Base-by-base conservation (phyloP, 2,113 vertebrate species). In the Tricholaema leucomelas region DNA sequence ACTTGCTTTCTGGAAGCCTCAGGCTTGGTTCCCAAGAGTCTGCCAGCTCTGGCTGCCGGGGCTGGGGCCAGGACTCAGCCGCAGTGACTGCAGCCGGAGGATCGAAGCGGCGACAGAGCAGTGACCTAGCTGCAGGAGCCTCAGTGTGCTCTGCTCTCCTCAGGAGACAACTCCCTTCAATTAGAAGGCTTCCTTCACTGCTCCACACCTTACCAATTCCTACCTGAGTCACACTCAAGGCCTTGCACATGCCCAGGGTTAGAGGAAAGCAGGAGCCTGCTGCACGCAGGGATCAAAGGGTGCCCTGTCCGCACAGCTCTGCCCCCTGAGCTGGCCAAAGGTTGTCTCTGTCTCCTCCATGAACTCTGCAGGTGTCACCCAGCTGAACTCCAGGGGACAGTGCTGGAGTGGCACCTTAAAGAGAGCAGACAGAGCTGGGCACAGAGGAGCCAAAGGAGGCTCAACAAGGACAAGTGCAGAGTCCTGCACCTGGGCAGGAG, bases 171-270 rank as follows among this genome's bases (percentile, higher is more conserved):
- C 75, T n/a, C 63, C 58, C 61, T 54, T 64, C 54, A 91, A 87
- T 79, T 72, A 72, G 35, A 69, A 12, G 35, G 25, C 38, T 79
- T 88, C 78, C 74, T 79, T 92, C 90, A 90, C 86, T 94, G 80
- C 27, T 67, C 52, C 71, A 75, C 6, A 42, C 73, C 75, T 90
- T 81, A 91, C 64, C 90, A 90, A 86, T 59, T 91, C 79, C 89
- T 31, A 90, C 40, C 44, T 84, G 66, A 93, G 38, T 90, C 80
- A 90, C 63, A 65, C 61, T 61, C 59, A 88, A 94, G 63, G 82
- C 27, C 35, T 72, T 77, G 72, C 10, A 67, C 76, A 85, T 1
- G 1, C 42, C 73, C 67, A 84, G 31, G n/a, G 78, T 85, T 40
- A 86, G 23, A 75, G 72, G 73, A 72, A 76, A 90, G 79, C 84